phyloP scores from a whole-genome alignment of 1,140 invertebrate species.

The Stenopsyche tienmushanensis region DNA sequence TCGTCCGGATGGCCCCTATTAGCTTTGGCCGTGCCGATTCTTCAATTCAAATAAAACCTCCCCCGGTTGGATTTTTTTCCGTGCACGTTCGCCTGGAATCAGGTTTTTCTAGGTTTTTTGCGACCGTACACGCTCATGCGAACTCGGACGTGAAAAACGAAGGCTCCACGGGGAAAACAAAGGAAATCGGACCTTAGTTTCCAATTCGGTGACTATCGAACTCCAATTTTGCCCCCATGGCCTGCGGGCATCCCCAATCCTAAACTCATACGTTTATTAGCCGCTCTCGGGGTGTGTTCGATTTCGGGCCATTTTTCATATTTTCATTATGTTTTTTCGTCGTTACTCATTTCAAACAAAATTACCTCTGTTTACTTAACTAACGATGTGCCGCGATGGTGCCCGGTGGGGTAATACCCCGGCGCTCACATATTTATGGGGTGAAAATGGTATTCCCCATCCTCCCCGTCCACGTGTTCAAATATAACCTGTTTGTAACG shows the following conservation, averaged over 20 bases:
- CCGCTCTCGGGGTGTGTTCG: not conserved
- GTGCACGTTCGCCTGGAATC: not conserved
- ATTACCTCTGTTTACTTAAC: constrained; percentile 14
- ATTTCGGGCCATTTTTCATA: not conserved
- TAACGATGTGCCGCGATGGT: constrained; percentile 23
- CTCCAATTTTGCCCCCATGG: constrained; percentile 4
- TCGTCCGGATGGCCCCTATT: constrained; percentile 9
- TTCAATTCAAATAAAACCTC: constrained; percentile 9
- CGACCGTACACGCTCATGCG: constrained; percentile 8
- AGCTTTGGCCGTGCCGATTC: not conserved
- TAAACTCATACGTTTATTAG: not conserved
- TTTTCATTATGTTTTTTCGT: not conserved
- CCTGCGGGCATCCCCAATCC: not conserved
- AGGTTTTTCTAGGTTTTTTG: constrained; percentile 2
- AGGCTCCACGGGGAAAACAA: constrained; percentile 10
- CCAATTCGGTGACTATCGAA: constrained; percentile 15
- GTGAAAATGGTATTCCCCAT: not conserved
- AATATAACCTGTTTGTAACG: constrained; percentile 24
- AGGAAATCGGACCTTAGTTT: constrained; percentile 28
- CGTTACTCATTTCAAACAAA: not conserved
- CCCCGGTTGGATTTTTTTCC: not conserved
- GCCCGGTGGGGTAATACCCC: constrained; percentile 4
- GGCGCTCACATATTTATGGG: constrained; percentile 22
- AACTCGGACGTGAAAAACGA: constrained; percentile 23
- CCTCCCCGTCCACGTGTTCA: not conserved